Evolutionary conservation across 2,797 vertebrate species (phyloP).

Genomic region (Steatocranus sp.): DNA sequence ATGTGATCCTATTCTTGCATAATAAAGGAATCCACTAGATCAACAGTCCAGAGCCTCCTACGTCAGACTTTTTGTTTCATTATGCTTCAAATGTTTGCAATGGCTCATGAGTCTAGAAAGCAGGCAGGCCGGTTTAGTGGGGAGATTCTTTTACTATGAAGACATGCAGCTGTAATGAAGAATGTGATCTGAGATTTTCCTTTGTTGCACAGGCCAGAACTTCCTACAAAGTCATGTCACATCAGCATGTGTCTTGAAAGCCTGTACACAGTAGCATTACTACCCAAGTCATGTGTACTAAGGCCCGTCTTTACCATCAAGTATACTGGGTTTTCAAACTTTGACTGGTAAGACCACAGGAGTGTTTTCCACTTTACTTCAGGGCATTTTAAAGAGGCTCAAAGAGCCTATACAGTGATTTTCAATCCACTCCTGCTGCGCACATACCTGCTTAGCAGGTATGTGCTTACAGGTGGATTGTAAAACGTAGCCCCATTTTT

Average conservation of each 20-base stretch:
- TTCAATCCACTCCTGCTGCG: background rate
- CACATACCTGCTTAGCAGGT: background rate
- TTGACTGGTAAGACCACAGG: background rate
- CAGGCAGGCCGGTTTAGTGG: background rate
- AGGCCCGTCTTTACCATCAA: background rate
- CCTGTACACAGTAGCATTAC: background rate
- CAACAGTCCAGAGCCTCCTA: background rate
- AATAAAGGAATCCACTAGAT: background rate
- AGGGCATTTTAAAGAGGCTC: background rate
- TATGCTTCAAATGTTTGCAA: background rate
- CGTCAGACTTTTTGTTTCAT: background rate
- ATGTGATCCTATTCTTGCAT: background rate
- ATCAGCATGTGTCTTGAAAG: background rate
- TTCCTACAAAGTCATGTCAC: background rate
- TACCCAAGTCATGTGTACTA: background rate
- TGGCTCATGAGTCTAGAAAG: background rate
- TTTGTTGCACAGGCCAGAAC: background rate
- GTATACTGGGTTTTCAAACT: background rate
- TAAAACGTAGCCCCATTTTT: fast-evolving
- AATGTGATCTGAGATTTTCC: background rate
- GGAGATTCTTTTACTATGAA: fast-evolving
- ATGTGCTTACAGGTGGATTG: background rate
- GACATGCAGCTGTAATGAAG: fast-evolving
- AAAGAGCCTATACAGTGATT: fast-evolving
- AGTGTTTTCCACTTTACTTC: background rate